Conservation (phyloP, 2,888 invertebrate species). For the Stegana nigrithorax region DNA sequence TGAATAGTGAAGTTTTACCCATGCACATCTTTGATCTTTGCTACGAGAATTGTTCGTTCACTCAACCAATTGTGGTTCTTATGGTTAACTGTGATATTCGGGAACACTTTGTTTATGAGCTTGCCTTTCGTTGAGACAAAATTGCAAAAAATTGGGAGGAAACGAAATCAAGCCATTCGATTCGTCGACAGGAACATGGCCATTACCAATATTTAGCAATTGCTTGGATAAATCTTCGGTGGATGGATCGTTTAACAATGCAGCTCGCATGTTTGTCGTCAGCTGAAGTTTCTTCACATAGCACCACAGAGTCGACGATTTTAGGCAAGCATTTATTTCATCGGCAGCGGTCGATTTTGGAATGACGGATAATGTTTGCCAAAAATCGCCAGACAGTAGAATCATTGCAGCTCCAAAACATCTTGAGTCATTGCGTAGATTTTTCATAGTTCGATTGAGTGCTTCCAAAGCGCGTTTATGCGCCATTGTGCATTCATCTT, state of each 20-base stretch:
- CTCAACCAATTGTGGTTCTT: slow-evolving; percentile 25
- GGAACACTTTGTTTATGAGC: slow-evolving; percentile 9
- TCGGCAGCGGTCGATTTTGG: slow-evolving; percentile 38
- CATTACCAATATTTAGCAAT: slow-evolving; percentile 36
- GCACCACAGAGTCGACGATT: slow-evolving; percentile 20
- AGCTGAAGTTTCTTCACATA: slow-evolving; percentile 29
- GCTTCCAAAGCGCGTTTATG: slow-evolving; percentile 46
- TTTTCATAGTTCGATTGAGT: slow-evolving; percentile 42
- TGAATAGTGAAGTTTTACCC: background rate
- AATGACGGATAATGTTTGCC: slow-evolving; percentile 43
- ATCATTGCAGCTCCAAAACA: too few relatives aligned
- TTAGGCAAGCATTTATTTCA: slow-evolving; percentile 29
- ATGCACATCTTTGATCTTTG: slow-evolving; percentile 17
- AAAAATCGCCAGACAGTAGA: slow-evolving; percentile 48
- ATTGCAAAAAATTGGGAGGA: slow-evolving; percentile 28
- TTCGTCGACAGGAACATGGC: slow-evolving; percentile 37
- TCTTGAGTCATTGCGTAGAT: slow-evolving; percentile 31
- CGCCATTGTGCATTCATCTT: slow-evolving; percentile 41
- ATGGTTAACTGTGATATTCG: background rate
- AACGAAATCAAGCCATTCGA: slow-evolving; percentile 39
- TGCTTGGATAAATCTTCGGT: slow-evolving; percentile 28
- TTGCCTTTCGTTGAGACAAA: slow-evolving; percentile 21
- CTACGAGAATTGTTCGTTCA: slow-evolving; percentile 22
- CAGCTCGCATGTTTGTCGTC: slow-evolving; percentile 32
- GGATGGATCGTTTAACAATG: slow-evolving; percentile 27